Percentiles rank a stretch among this genome's conserved stretches.
These are phyloP conservation scores for Mirza zaza DNA, from an alignment of 2,113 vertebrate species.

Conservation along the genomic window DNA sequence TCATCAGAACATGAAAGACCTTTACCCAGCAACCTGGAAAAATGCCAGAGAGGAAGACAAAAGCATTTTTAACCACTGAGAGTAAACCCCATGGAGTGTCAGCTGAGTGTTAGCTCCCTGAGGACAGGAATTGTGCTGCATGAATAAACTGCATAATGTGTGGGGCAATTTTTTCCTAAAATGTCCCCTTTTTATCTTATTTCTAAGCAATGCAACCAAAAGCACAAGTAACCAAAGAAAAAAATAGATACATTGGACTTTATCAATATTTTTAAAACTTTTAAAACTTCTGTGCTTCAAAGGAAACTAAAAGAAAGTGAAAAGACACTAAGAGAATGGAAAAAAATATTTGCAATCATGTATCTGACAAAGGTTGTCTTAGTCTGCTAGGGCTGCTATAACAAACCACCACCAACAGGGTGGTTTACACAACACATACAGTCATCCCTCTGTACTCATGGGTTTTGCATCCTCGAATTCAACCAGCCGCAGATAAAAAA, in stretches of 20 bases:
- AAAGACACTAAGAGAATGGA: background rate
- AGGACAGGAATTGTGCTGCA: background rate
- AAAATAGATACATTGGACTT: background rate
- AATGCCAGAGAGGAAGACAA: background rate
- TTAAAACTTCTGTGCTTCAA: background rate
- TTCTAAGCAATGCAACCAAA: background rate
- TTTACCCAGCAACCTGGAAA: background rate
- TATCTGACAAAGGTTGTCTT: background rate
- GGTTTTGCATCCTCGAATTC: background rate
- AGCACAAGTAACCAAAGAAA: background rate
- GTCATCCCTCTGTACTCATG: accelerated
- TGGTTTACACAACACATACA: background rate
- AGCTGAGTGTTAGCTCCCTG: background rate
- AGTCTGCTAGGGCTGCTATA: background rate
- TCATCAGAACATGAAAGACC: background rate
- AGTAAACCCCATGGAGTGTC: background rate
- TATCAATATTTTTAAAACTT: background rate
- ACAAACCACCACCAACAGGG: background rate
- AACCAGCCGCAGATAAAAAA: background rate
- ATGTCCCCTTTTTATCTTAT: background rate
- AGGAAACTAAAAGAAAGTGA: background rate
- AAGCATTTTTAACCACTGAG: background rate
- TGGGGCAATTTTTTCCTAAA: background rate
- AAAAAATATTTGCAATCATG: background rate
- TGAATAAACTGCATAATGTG: background rate